These are phyloP conservation scores for Brachypodius melanocephalos DNA, from an alignment of 2,113 vertebrate species.

Conservation along the genomic window DNA sequence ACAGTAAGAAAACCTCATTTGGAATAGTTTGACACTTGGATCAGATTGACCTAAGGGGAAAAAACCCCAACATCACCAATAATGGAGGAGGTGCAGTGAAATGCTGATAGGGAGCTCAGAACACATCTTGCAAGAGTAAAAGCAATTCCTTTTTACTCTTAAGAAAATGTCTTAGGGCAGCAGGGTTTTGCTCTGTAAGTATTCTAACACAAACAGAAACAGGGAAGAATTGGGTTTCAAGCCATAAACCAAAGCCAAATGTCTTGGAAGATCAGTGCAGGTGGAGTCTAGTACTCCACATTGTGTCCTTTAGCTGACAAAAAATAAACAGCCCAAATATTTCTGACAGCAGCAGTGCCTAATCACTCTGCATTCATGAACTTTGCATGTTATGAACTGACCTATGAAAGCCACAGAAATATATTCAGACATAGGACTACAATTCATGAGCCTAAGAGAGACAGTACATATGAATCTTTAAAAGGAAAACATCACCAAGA, in stretches of 20 bases:
- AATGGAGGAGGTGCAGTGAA: neutral
- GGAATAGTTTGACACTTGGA: neutral
- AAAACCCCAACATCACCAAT: neutral
- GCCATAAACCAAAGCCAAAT: neutral
- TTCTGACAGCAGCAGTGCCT: neutral
- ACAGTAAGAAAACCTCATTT: neutral
- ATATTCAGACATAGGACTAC: neutral
- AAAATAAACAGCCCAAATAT: neutral
- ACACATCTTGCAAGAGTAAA: neutral
- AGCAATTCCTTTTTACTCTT: neutral
- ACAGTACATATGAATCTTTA: neutral
- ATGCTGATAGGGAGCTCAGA: neutral
- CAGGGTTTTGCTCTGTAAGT: neutral
- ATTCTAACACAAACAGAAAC: neutral
- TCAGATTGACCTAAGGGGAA: neutral
- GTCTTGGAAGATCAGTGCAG: neutral
- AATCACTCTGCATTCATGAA: neutral
- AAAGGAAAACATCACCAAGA: neutral
- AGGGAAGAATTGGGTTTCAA: neutral
- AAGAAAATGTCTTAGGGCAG: neutral
- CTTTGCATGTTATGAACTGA: neutral
- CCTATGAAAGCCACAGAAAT: neutral
- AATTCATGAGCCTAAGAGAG: neutral
- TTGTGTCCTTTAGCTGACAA: neutral
- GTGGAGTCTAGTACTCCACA: neutral